Conservation (phyloP, 1,140 invertebrate genomes). For the Heliconius hermathena region DNA sequence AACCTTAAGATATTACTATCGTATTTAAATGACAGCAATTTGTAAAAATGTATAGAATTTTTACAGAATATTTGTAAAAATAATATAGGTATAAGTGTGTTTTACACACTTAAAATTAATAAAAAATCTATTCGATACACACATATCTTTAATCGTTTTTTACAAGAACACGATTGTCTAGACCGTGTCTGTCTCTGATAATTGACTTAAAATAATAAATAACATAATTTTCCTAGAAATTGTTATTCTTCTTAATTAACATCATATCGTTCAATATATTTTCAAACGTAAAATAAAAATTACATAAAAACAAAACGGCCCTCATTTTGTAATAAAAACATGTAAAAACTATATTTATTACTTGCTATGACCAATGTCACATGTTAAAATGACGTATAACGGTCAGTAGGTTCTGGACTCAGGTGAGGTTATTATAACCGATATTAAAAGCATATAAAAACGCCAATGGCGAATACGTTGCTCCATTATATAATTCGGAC, state of each 20-base stretch:
- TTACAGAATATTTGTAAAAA: background rate
- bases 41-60: constrained; percentile 14
- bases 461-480: constrained; percentile 73
- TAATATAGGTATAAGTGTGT: background rate
- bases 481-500: constrained; percentile 62
- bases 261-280: background rate
- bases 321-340: background rate
- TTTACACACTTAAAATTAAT: too few species aligned
- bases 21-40: constrained; percentile 33
- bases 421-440: constrained; percentile 50
- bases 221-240: background rate
- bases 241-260: background rate
- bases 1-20: constrained; percentile 55
- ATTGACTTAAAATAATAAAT: background rate
- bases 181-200: background rate
- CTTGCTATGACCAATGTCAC: constrained; percentile 21
- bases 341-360: background rate
- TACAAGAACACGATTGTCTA: background rate
- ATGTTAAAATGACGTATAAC: constrained; percentile 57
- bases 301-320: background rate
- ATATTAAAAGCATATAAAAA: constrained; percentile 75
- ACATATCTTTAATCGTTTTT: background rate
- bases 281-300: background rate
- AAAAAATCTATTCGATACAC: too few species aligned
- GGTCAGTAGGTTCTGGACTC: constrained; percentile 50